Percentiles rank a stretch among this genome's conserved stretches.
phyloP scores from a whole-genome alignment of 2,888 invertebrate genomes.

The Tribolium freemani region DNA sequence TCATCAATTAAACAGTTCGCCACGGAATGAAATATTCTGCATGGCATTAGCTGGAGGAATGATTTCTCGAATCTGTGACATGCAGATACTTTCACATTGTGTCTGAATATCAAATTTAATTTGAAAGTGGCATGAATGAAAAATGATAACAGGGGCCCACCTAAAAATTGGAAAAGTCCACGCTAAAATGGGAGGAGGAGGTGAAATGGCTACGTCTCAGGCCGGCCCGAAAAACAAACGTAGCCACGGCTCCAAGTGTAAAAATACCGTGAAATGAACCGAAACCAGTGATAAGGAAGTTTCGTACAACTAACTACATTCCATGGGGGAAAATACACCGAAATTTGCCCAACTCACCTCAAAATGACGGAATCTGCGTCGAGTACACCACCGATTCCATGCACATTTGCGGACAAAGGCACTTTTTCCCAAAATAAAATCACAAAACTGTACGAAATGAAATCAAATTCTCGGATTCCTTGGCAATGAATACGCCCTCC shows the following conservation, averaged over 20 bases:
- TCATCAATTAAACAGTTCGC: background rate
- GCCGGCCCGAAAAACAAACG: constrained; percentile 3
- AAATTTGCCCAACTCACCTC: constrained; percentile 27
- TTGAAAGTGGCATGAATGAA: constrained; percentile 27
- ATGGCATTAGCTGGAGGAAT: background rate
- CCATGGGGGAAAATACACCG: background rate
- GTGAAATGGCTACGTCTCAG: constrained; percentile 10
- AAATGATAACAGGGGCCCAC: constrained; percentile 10
- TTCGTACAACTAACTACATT: background rate
- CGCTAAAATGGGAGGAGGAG: constrained; percentile 10
- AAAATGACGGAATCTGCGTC: constrained; percentile 26
- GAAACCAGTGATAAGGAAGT: constrained; percentile 14
- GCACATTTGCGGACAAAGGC: constrained; percentile 48
- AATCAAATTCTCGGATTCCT: constrained; percentile 53
- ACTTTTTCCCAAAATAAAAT: constrained; percentile 45
- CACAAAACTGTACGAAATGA: constrained; percentile 21
- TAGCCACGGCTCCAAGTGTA: background rate
- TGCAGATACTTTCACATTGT: constrained; percentile 23
- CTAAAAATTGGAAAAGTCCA: constrained; percentile 20
- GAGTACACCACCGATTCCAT: constrained; percentile 31
- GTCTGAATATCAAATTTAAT: constrained; percentile 26
- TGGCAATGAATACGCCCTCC: constrained; percentile 65
- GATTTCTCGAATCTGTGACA: constrained; percentile 29
- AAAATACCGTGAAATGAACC: constrained; percentile 17
- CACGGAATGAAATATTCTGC: background rate